Evolutionary conservation across 2,888 invertebrate genomes (phyloP), one percentile per base, ranked within the genome.

Genomic region (Tenodera sinensis): DNA sequence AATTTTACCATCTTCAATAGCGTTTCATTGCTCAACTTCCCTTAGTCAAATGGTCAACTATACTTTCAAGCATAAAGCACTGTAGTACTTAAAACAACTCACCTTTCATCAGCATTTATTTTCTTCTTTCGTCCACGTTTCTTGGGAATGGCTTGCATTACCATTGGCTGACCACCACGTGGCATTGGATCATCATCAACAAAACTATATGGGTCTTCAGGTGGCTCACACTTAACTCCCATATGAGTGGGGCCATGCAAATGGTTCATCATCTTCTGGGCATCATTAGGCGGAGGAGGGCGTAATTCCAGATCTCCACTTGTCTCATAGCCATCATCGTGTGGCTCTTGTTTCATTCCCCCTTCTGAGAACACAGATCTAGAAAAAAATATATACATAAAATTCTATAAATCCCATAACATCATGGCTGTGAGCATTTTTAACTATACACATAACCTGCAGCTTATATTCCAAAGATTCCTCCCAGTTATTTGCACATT

Each of bases 291-390:
- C 85, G 91, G 91, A 89, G 91, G 91, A 85, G 91, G 91, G 88
- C 92, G 91, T 87, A 92, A 90, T 86, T 93, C 92, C 89, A 92
- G 91, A 90, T 92, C 92, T 85, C 92, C 92, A 94, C 97, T 97
- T 92, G 97, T 97, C 95, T 97, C 97, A 94, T 98, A 98, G 91
- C 97, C 97, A 94, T 98, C 97, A 94, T 98, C 97, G 92, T 97
- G 96, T 92, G 96, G 96, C 94, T 97, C 97, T 92, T 96, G 95
- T 93, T 94, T 95, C 94, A 93, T 92, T 89, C 92, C 88, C 90
- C 92, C 90, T 54, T 91, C 91, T 84, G 91, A 89, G 84, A 91
- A 91, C 82, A 90, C 90, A 28, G 91, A 91, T 90, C 91, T 91
- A 90, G 85, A 88, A 88, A 86, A 25, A 54, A 27, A n/a, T 4